phyloP scores from a whole-genome alignment of 2,888 invertebrate species.

The Theodoxus fluviatilis region DNA sequence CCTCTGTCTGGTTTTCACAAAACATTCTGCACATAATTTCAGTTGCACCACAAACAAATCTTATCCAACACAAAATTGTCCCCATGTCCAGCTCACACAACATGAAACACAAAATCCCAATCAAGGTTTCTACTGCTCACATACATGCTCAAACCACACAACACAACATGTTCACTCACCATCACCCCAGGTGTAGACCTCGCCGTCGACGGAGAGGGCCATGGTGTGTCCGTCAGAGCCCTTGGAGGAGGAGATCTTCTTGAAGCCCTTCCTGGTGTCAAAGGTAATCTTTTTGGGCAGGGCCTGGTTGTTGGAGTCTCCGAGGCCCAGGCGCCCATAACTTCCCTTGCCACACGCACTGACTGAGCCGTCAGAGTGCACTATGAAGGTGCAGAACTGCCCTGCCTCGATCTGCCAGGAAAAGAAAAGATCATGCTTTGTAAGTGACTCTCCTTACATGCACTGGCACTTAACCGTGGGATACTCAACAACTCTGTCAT shows the following conservation, averaged over 20 bases:
- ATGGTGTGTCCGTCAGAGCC: conserved; percentile 75
- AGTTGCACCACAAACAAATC: background rate
- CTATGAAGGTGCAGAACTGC: conserved; percentile 73
- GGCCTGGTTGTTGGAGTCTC: conserved; percentile 72
- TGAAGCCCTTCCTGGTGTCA: conserved; percentile 64
- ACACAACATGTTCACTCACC: conserved; percentile 62
- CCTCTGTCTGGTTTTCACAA: no score
- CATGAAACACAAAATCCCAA: background rate
- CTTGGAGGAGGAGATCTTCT: conserved; percentile 71
- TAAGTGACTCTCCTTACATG: background rate
- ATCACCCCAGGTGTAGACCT: conserved; percentile 75
- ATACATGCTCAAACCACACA: no score
- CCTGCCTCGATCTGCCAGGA: conserved; percentile 71
- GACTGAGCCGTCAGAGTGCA: conserved; percentile 71
- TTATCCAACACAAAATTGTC: background rate
- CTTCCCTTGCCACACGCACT: conserved; percentile 74
- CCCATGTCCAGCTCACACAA: background rate
- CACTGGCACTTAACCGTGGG: no score
- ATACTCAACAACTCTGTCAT: background rate
- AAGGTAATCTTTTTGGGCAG: conserved; percentile 70
- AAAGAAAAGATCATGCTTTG: conserved; percentile 1
- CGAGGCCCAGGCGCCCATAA: conserved; percentile 73
- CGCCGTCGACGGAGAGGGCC: conserved; percentile 73
- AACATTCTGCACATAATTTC: no score
- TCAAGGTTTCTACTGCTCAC: background rate